Conservation (phyloP, 2,888 invertebrate genomes). For the Melolontha melolontha region DNA sequence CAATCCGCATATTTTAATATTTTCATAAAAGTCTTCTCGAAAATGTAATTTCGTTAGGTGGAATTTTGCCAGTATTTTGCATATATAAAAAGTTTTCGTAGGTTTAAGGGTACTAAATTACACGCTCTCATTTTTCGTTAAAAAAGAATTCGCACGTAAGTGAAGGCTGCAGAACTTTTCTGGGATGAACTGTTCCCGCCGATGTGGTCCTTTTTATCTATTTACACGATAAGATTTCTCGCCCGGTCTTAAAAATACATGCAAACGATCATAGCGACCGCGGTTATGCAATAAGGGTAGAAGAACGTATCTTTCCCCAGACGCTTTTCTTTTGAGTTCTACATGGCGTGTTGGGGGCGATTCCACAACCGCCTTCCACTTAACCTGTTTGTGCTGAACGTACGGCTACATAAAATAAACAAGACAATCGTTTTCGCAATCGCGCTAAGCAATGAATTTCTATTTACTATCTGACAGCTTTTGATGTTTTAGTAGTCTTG, state of each 20-base stretch:
- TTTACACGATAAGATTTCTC: constrained; percentile 53
- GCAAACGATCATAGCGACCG: constrained; percentile 53
- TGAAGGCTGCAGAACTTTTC: constrained; percentile 3
- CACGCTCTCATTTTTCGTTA: constrained; percentile 16
- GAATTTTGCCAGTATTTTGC: background rate
- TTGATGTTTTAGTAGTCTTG: constrained; percentile 25
- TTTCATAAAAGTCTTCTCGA: background rate
- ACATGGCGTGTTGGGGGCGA: constrained; percentile 23
- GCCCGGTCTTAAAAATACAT: constrained; percentile 53
- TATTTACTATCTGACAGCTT: constrained; percentile 36
- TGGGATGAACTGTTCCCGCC: constrained; percentile 15
- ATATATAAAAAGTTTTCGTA: constrained; percentile 7
- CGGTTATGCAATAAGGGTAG: constrained; percentile 54
- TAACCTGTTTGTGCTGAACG: constrained; percentile 44
- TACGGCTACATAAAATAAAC: constrained; percentile 46
- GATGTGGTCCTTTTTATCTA: constrained; percentile 44
- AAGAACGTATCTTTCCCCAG: constrained; percentile 53
- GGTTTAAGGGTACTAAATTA: constrained; percentile 15
- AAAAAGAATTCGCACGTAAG: constrained; percentile 19
- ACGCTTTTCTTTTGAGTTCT: constrained; percentile 46
- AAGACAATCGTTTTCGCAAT: constrained; percentile 38
- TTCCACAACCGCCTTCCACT: constrained; percentile 44
- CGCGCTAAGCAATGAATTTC: constrained; percentile 35
- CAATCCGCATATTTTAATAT: background rate
- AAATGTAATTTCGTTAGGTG: background rate